Evolutionary conservation across 1,140 invertebrate species (phyloP), one percentile per base, ranked within the genome.

Genomic region (Hestina assimilis): DNA sequence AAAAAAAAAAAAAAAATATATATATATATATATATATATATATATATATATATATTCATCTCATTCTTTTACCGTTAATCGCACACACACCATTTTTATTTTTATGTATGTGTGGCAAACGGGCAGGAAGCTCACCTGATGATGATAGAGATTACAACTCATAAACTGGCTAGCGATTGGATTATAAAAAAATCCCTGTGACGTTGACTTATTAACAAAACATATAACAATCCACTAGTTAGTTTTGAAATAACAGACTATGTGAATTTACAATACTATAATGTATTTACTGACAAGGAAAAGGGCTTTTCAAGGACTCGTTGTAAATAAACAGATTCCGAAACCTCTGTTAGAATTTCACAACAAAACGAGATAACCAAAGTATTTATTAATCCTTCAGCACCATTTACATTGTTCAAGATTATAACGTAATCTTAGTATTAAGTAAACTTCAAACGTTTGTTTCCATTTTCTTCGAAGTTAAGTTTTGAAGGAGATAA

Each of bases 401-500:
- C 43, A 19, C 29, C 12, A 28, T 31, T 47, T 47, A 31, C 43
- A 28, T 47, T 47, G 19, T 11, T 47, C 17, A 31, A 31, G 43
- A 47, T 47, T 47, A 33, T 31, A 33, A 47, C 20, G 28, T 47
- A 47, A 47, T 47, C 43, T 19, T 11, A 31, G 19, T 31, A 19
- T 47, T 47, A 20, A 8, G 26, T 20, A 47, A 47, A 47, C 43
- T 47, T 47, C 11, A 47, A 4, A 4, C 28, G n/a, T 33, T 47
- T 3, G 31, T 9, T 9, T 33, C 1, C 6, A 1, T 3, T 33
- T 33, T 15, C 12, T 35, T 15, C 14, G 31, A 35, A 6, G 4
- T 35, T 15, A 2, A 35, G 7, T 35, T 35, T 6, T 15, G 12
- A n/a, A n/a, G n/a, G n/a, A n/a, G n/a, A n/a, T n/a, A n/a, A n/a